phyloP scores from a whole-genome alignment of 2,888 invertebrate species.

The Emmelina monodactyla region DNA sequence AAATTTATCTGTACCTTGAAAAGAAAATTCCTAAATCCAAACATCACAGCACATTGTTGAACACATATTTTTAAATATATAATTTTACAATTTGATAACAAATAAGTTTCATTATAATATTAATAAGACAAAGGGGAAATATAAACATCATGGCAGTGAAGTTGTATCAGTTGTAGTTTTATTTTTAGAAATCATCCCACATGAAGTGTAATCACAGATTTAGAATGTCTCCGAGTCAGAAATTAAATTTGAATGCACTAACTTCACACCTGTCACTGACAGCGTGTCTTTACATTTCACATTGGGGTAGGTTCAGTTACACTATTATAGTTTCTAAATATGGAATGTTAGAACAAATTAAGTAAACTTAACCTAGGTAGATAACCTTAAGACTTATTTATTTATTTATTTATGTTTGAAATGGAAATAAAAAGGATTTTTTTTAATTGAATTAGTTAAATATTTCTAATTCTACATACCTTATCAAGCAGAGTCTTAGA shows the following conservation, averaged over 20 bases:
- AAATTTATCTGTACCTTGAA: conserved; percentile 29
- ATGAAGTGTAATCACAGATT: conserved; percentile 34
- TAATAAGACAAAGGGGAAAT: conserved; percentile 20
- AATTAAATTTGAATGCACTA: conserved; percentile 15
- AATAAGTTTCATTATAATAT: neutral
- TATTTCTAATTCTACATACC: too few relatives aligned
- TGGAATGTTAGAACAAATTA: too few relatives aligned
- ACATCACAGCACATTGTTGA: conserved; percentile 29
- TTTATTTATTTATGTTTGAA: too few relatives aligned
- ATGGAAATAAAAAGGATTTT: too few relatives aligned
- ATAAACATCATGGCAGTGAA: conserved; percentile 12
- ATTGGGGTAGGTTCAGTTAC: too few relatives aligned
- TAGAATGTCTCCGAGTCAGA: conserved; percentile 29
- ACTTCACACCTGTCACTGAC: conserved; percentile 11
- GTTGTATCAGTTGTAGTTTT: conserved; percentile 31
- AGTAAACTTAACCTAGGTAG: too few relatives aligned
- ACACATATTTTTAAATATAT: neutral
- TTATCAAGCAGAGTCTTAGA: too few relatives aligned
- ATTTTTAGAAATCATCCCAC: conserved; percentile 53
- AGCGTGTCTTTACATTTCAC: too few relatives aligned
- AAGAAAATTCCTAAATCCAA: conserved; percentile 35
- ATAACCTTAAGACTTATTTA: too few relatives aligned
- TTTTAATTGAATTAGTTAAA: too few relatives aligned
- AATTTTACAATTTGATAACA: neutral
- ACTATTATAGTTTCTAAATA: too few relatives aligned